These are phyloP conservation scores for Sesamia inferens DNA, from an alignment of 2,888 invertebrate species.

Conservation along the genomic window DNA sequence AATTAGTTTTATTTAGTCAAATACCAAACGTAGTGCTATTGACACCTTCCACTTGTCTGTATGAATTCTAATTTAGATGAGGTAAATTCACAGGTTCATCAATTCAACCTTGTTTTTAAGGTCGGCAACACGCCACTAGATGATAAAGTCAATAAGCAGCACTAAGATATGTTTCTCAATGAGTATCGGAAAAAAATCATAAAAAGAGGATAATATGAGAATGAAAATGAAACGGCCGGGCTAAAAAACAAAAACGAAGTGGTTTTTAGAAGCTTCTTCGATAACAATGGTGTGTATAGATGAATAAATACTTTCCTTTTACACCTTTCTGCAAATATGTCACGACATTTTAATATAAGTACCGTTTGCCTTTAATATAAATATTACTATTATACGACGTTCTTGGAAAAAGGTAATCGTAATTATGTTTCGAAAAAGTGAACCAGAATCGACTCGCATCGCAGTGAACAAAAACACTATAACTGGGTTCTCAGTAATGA, in stretches of 20 bases:
- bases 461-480: constrained; percentile 53
- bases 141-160: no score
- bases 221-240: not conserved
- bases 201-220: not conserved
- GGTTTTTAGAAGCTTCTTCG: not conserved
- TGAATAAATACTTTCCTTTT: constrained; percentile 13
- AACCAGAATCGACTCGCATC: constrained; percentile 46
- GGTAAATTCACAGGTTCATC: not conserved
- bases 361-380: constrained; percentile 47
- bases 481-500: constrained; percentile 47
- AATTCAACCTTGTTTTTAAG: not conserved
- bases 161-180: not conserved
- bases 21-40: not conserved
- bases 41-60: not conserved
- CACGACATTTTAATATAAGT: constrained; percentile 33
- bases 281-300: not conserved
- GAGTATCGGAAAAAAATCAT: no score
- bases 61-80: not conserved
- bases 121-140: not conserved
- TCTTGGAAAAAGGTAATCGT: constrained; percentile 54
- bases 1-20: no score
- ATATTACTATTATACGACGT: constrained; percentile 48
- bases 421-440: constrained; percentile 53
- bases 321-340: constrained; percentile 36
- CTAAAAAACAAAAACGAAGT: not conserved